Conservation (phyloP, 2,888 invertebrate genomes). For the Autographa pulchrina region DNA sequence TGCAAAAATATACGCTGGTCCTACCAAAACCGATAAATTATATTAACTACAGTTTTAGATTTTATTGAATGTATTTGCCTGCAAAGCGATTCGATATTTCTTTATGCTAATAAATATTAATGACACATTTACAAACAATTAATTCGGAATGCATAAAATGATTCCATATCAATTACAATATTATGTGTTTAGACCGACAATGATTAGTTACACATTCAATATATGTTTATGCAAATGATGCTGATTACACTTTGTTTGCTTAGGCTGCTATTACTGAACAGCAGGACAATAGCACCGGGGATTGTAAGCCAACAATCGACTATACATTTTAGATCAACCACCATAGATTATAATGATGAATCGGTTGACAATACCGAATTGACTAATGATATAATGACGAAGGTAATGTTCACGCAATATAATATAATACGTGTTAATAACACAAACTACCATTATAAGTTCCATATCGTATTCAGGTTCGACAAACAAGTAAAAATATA, state of each 20-base stretch:
- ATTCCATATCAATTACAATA: constrained; percentile 38
- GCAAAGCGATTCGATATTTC: not conserved
- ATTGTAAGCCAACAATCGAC: constrained; percentile 48
- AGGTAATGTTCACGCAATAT: not conserved
- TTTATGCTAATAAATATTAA: constrained; percentile 11
- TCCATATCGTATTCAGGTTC: constrained; percentile 20
- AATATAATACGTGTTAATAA: constrained; percentile 7
- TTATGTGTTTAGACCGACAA: constrained; percentile 52
- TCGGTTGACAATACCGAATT: constrained; percentile 15
- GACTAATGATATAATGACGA: constrained; percentile 7
- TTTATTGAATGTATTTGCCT: not conserved
- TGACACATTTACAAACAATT: constrained; percentile 17
- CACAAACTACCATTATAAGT: not conserved
- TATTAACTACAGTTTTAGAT: not conserved
- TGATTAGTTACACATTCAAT: constrained; percentile 70
- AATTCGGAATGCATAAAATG: constrained; percentile 13
- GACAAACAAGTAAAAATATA: constrained; percentile 33
- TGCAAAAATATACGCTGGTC: not conserved
- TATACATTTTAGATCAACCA: constrained; percentile 43
- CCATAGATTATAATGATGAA: constrained; percentile 30
- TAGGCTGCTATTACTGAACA: constrained; percentile 62
- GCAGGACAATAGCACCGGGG: constrained; percentile 43
- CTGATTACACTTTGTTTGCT: constrained; percentile 74
- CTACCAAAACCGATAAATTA: not conserved
- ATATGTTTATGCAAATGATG: constrained; percentile 74